Percentiles rank a stretch among this genome's conserved stretches.
Conservation (phyloP, 2,888 invertebrate genomes). For the Drosophila anomelani region DNA sequence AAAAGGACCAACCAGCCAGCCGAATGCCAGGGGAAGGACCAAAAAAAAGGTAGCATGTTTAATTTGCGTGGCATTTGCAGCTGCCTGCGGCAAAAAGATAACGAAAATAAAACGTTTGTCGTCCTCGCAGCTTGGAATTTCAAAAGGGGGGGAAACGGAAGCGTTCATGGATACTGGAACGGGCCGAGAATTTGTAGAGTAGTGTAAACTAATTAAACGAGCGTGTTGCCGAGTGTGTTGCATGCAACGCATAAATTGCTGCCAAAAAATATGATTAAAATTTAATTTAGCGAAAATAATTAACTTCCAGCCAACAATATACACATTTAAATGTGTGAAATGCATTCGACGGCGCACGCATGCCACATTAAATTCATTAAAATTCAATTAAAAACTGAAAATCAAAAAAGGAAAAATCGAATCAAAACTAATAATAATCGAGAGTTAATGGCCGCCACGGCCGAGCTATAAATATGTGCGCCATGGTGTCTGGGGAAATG, state of each 20-base stretch:
- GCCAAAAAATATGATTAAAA: slow-evolving; percentile 67
- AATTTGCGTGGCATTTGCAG: slow-evolving; percentile 83
- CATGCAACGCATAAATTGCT: slow-evolving; percentile 59
- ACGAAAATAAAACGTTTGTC: slow-evolving; percentile 82
- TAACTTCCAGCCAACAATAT: slow-evolving; percentile 54
- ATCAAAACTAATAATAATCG: slow-evolving; percentile 78
- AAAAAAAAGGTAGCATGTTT: slow-evolving; percentile 80
- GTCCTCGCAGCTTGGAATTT: slow-evolving; percentile 34
- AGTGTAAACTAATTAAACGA: slow-evolving; percentile 78
- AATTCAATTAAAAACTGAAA: slow-evolving; percentile 73
- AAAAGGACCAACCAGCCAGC: slow-evolving; percentile 32
- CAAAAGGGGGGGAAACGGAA: not conserved
- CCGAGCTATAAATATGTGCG: slow-evolving; percentile 42
- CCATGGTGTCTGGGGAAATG: slow-evolving; percentile 4
- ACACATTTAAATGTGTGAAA: slow-evolving; percentile 20
- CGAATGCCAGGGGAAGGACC: slow-evolving; percentile 15
- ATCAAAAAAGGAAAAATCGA: slow-evolving; percentile 54
- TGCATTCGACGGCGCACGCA: slow-evolving; percentile 20
- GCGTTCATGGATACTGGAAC: too few relatives aligned
- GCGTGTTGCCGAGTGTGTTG: slow-evolving; percentile 43
- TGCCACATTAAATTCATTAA: slow-evolving; percentile 75
- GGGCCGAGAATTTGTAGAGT: slow-evolving; percentile 55
- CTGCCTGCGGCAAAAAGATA: slow-evolving; percentile 84
- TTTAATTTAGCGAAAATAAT: slow-evolving; percentile 78
- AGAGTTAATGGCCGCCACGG: slow-evolving; percentile 53